Conservation (phyloP, 2,113 vertebrate species). For the Danio rerio region GRCz12tu NC_133179.1:24911501-24912000, state of each 20-base stretch:
- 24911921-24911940: too few species aligned
- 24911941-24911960: too few species aligned
- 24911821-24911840: too few species aligned
- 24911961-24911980: too few species aligned
- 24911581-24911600: background rate
- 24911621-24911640: background rate
- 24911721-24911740: background rate
- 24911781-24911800: background rate
- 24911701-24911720: constrained; percentile 14
- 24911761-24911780: background rate
- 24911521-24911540: background rate
- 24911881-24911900: background rate
- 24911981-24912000: too few species aligned
- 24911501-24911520: background rate
- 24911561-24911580: background rate
- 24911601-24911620: background rate
- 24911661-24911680: background rate
- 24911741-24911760: background rate
- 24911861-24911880: background rate
- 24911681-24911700: background rate
- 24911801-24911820: too few species aligned
- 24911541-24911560: background rate
- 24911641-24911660: background rate
- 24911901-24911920: background rate
- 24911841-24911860: background rate